Conservation (phyloP, 2,888 invertebrate genomes). For the Heliconius hortense region DNA sequence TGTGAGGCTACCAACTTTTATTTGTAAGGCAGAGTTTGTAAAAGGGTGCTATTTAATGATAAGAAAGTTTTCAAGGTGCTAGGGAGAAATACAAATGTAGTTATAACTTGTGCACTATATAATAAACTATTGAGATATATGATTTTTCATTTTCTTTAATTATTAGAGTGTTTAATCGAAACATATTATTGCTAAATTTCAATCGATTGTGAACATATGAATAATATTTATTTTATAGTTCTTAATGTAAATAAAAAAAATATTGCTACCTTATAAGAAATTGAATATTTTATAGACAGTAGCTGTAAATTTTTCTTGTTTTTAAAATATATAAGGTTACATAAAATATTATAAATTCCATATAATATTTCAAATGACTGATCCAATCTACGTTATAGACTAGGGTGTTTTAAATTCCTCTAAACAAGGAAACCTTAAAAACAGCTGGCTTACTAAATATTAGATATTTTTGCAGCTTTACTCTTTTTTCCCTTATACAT, state of each 20-base stretch:
- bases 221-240: too few relatives aligned
- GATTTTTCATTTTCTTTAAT: too few relatives aligned
- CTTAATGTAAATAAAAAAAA: too few relatives aligned
- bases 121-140: background rate
- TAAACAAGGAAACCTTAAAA: background rate
- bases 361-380: background rate
- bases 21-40: conserved; percentile 50
- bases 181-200: too few relatives aligned
- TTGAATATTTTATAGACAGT: too few relatives aligned
- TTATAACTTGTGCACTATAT: background rate
- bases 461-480: too few relatives aligned
- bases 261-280: too few relatives aligned
- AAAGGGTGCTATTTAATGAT: conserved; percentile 55
- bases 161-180: too few relatives aligned
- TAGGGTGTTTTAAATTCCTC: background rate
- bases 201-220: too few relatives aligned
- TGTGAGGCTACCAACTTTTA: conserved; percentile 49
- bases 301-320: background rate
- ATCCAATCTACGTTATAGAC: too few relatives aligned
- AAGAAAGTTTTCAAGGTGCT: conserved; percentile 48
- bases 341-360: background rate
- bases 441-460: background rate
- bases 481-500: too few relatives aligned
- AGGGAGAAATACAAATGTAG: conserved; percentile 25
- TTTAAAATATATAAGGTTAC: background rate